Evolutionary conservation across 2,888 invertebrate genomes (phyloP), one percentile per base, ranked within the genome.

Genomic region (Trichopoda pennipes): DNA sequence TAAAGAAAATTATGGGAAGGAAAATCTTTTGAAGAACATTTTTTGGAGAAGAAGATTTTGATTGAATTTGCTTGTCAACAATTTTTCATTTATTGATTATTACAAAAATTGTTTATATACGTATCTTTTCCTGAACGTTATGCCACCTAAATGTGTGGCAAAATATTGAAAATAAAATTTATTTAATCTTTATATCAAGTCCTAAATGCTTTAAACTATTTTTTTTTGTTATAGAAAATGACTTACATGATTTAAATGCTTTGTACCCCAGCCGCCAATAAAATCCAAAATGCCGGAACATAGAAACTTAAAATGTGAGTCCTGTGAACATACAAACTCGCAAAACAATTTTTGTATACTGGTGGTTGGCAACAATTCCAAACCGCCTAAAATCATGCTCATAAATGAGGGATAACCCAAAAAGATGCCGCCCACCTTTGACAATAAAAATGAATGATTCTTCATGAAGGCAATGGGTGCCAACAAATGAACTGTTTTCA

Each of bases 401-500:
- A 90, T 53, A 51, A 88, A 85, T 16, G 88, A 87, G 2, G 89
- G 88, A 16, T 88, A 86, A 0, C 90, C 89, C 9, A 90, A 78
- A 19, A 91, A 90, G 0, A 91, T 89, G 14, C 93, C 87, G 1
- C 93, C 87, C 42, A 89, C 42, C 61, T 88, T 89, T 14, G 93
- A 89, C 2, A 93, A 86, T 3, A 92, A 91, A 84, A 91, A 93
- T 3, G 88, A 89, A 85, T 90, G 88, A 68, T 88, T 87, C 0
- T 87, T 84, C 88, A 94, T 93, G 85, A 93, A 95, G 0, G 94
- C 94, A 0, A 96, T 94, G 0, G 96, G 96, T 1, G 95, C 95
- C 77, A 95, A 90, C 23, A 94, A 93, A 79, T 94, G 94, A 87
- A 94, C 95, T 0, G 94, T 93, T 86, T 93, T 92, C 44, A 96